Conservation (phyloP, 2,797 vertebrate genomes). For the Rhincodon typus region DNA sequence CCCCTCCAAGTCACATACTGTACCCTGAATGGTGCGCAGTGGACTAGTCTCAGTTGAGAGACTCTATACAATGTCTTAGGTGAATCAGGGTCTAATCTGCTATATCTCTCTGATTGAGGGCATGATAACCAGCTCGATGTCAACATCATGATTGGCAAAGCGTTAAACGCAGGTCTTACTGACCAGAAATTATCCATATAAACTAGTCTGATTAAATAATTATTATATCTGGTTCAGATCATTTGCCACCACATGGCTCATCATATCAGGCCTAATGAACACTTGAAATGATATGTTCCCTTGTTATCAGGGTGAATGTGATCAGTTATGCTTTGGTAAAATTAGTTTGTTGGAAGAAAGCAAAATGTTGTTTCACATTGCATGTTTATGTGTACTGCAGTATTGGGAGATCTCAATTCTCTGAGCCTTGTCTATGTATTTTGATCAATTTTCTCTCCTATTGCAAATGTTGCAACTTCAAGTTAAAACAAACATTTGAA, state of each 20-base stretch:
- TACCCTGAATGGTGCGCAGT: neutral
- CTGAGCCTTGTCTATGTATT: neutral
- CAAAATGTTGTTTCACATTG: neutral
- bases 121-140: neutral
- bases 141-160: neutral
- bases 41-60: neutral
- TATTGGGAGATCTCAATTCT: neutral
- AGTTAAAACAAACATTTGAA: neutral
- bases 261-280: neutral
- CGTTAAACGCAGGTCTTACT: neutral
- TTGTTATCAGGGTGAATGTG: neutral
- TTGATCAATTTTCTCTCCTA: neutral
- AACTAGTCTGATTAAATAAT: neutral
- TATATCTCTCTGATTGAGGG: constrained; percentile 25
- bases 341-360: neutral
- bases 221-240: neutral
- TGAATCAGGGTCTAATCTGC: neutral
- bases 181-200: too few species aligned
- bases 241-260: neutral
- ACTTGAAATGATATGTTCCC: neutral
- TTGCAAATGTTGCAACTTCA: neutral
- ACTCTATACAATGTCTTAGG: neutral
- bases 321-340: neutral
- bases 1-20: constrained; percentile 4
- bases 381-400: too few species aligned